These are phyloP conservation scores for Melanocharis versteri DNA, from an alignment of 2,113 vertebrate genomes.

Conservation along the genomic window DNA sequence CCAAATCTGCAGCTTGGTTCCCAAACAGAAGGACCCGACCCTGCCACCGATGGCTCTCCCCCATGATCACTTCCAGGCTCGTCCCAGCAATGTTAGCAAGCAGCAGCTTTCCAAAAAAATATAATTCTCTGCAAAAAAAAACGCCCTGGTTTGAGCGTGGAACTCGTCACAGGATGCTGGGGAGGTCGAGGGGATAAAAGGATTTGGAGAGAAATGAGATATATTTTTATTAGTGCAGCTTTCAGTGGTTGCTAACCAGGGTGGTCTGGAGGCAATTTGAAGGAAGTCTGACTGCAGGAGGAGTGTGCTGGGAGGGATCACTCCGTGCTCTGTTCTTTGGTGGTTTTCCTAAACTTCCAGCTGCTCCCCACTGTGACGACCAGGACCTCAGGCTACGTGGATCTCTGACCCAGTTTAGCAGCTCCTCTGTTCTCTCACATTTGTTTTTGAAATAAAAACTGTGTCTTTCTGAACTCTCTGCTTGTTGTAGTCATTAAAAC, in stretches of 20 bases:
- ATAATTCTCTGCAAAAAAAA: not conserved
- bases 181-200: not conserved
- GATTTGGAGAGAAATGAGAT: not conserved
- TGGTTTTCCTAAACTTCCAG: not conserved
- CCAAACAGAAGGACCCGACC: not conserved
- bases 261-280: not conserved
- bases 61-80: not conserved
- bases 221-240: not conserved
- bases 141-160: not conserved
- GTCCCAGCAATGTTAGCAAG: not conserved
- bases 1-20: not conserved
- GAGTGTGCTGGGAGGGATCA: not conserved
- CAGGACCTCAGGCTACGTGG: not conserved
- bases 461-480: not conserved
- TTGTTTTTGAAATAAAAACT: constrained; percentile 24
- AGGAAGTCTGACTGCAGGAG: not conserved
- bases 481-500: not conserved
- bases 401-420: not conserved
- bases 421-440: not conserved
- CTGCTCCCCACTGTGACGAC: not conserved
- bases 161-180: not conserved
- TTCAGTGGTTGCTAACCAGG: not conserved
- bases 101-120: not conserved
- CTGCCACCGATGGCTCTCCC: not conserved
- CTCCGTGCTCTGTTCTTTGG: not conserved